These are phyloP conservation scores for Coregonus sp. DNA, from an alignment of 2,797 vertebrate genomes.

Conservation along the genomic window DNA sequence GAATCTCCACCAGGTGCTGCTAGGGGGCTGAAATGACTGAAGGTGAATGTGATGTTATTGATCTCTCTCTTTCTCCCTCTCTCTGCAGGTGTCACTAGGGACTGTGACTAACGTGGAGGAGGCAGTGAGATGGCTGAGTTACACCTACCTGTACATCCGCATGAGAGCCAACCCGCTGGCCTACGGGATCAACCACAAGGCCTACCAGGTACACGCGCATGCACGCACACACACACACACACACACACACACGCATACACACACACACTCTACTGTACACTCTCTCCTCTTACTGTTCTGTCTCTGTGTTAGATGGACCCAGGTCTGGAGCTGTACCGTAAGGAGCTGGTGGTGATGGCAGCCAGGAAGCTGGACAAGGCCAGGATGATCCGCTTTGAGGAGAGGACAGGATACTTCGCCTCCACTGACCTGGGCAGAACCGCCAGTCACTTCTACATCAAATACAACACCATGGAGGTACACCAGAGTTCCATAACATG, in stretches of 20 bases:
- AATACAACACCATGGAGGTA: conserved; percentile 98
- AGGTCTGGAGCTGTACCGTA: conserved; percentile 86
- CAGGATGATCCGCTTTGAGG: conserved; percentile 96
- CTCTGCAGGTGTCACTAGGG: conserved; percentile 87
- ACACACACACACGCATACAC: not conserved
- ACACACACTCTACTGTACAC: not conserved
- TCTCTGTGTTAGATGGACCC: conserved; percentile 86
- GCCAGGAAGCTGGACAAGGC: conserved; percentile 94
- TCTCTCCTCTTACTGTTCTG: not conserved
- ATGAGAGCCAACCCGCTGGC: conserved; percentile 97
- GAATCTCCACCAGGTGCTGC: conserved; percentile 59
- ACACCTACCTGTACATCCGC: conserved; percentile 96
- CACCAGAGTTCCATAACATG: not conserved
- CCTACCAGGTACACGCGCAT: conserved; percentile 81
- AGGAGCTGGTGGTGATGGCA: conserved; percentile 87
- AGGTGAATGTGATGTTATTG: not conserved
- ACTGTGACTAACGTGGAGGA: conserved; percentile 97
- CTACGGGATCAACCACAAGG: conserved; percentile 96
- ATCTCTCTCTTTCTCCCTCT: conserved; percentile 2
- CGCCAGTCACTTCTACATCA: conserved; percentile 98
- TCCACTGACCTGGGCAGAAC: conserved; percentile 96
- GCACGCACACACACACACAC: not conserved
- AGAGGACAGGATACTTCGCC: conserved; percentile 93
- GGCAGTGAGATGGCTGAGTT: conserved; percentile 98
- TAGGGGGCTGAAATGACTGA: conserved; percentile 29